A percentile compares a stretch with the other conserved stretches of the same genome.
These are phyloP conservation scores for Kuschelorhynchus macadamiae DNA, from an alignment of 2,888 invertebrate species.

Conservation along the genomic window DNA sequence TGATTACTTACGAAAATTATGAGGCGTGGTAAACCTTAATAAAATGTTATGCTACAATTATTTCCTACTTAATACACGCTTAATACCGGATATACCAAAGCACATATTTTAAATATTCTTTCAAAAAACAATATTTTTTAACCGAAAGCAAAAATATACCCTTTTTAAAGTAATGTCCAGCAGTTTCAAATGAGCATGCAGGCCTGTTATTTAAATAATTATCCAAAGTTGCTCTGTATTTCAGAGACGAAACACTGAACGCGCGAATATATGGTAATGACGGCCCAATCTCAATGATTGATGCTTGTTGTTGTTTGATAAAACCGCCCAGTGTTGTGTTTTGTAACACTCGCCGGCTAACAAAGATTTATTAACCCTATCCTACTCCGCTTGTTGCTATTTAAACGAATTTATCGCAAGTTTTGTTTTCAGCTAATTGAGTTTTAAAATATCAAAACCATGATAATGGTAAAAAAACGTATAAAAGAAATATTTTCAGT, in stretches of 20 bases:
- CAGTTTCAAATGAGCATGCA: constrained; percentile 27
- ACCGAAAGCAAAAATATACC: too few species aligned
- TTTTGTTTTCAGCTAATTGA: constrained; percentile 42
- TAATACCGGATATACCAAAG: too few species aligned
- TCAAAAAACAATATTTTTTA: too few species aligned
- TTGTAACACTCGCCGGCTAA: constrained; percentile 63
- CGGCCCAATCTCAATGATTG: constrained; percentile 68
- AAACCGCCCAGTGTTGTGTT: constrained; percentile 65
- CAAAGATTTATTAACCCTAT: constrained; percentile 66
- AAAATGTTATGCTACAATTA: too few species aligned
- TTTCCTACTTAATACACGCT: too few species aligned
- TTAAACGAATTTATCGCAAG: constrained; percentile 46
- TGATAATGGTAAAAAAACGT: constrained; percentile 11
- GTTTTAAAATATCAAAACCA: constrained; percentile 30
- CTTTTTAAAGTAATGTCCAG: too few species aligned
- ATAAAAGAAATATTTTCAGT: too few species aligned
- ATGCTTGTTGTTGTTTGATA: constrained; percentile 67
- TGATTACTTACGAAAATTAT: too few species aligned
- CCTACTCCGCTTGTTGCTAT: constrained; percentile 42
- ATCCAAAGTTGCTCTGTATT: constrained; percentile 21
- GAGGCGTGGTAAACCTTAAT: too few species aligned
- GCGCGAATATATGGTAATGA: constrained; percentile 64
- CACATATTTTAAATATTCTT: too few species aligned
- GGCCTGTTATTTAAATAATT: constrained; percentile 49
- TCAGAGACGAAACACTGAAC: constrained; percentile 29